A percentile compares a stretch with the other conserved stretches of the same genome.
Evolutionary conservation across 2,888 invertebrate genomes (phyloP).

Genomic region (Acleris cristana): DNA sequence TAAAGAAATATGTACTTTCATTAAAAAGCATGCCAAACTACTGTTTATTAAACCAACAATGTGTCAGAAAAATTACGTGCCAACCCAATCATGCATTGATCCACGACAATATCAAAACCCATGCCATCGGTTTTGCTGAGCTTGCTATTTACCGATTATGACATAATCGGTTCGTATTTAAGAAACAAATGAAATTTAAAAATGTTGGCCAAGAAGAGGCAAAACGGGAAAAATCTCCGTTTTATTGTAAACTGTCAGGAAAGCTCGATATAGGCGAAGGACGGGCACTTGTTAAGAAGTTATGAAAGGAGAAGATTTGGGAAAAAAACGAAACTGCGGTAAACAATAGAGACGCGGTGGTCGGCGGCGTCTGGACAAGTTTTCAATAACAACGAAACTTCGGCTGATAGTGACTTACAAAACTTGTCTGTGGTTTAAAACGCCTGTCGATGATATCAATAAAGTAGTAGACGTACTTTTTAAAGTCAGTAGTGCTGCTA

Average conservation of each 20-base stretch:
- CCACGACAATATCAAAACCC: no score
- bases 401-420: constrained; percentile 40
- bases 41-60: no score
- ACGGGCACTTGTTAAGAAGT: constrained; percentile 61
- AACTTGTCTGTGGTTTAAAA: constrained; percentile 25
- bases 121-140: no score
- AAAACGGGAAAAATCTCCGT: constrained; percentile 52
- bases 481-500: no score
- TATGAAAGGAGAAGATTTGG: constrained; percentile 58
- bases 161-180: no score
- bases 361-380: constrained; percentile 56
- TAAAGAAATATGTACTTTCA: no score
- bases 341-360: constrained; percentile 58
- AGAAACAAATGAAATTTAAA: no score
- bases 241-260: constrained; percentile 59
- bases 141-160: no score
- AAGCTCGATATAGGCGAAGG: constrained; percentile 58
- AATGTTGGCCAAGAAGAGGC: constrained; percentile 39
- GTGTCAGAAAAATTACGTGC: no score
- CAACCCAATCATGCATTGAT: no score
- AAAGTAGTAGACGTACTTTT: no score
- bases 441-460: constrained; percentile 25
- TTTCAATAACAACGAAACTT: constrained; percentile 60
- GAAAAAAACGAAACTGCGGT: constrained; percentile 56
- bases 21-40: no score